These are phyloP conservation scores for Lamprotornis superbus DNA, from an alignment of 2,113 vertebrate genomes.

Conservation along the genomic window DNA sequence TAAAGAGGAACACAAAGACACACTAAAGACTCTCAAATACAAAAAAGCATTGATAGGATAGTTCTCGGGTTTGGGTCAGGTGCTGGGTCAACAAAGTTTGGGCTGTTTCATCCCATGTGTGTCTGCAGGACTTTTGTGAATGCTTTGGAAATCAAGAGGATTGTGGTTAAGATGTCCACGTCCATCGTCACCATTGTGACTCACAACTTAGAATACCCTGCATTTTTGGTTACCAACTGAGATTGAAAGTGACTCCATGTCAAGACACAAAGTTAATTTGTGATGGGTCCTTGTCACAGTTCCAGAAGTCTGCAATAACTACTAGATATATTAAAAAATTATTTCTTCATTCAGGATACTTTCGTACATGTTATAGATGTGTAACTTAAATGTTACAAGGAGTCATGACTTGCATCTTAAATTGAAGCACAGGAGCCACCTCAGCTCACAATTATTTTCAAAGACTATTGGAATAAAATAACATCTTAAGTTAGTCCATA, in stretches of 20 bases:
- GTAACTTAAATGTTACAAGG: not conserved
- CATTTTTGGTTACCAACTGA: not conserved
- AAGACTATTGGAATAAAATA: not conserved
- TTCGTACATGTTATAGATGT: not conserved
- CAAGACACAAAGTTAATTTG: not conserved
- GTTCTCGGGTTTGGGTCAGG: not conserved
- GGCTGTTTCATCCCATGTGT: not conserved
- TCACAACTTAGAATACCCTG: not conserved
- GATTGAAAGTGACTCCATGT: not conserved
- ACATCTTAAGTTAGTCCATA: not conserved
- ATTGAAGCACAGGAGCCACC: not conserved
- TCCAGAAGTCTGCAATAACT: not conserved
- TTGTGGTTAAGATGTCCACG: not conserved
- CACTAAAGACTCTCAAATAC: not conserved
- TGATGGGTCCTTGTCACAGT: not conserved
- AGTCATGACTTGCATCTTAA: not conserved
- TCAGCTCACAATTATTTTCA: not conserved
- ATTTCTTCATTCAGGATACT: not conserved
- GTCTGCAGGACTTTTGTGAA: not conserved
- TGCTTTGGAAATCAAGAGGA: not conserved
- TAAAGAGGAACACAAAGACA: not conserved
- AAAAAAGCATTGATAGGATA: not conserved
- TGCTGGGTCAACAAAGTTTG: not conserved
- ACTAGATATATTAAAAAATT: not conserved
- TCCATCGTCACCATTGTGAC: not conserved